Percentiles rank a stretch among this genome's conserved stretches.
Conservation (phyloP, 37 sponge, comb jelly and placozoan genomes). For the Tethya wilhelma region DNA sequence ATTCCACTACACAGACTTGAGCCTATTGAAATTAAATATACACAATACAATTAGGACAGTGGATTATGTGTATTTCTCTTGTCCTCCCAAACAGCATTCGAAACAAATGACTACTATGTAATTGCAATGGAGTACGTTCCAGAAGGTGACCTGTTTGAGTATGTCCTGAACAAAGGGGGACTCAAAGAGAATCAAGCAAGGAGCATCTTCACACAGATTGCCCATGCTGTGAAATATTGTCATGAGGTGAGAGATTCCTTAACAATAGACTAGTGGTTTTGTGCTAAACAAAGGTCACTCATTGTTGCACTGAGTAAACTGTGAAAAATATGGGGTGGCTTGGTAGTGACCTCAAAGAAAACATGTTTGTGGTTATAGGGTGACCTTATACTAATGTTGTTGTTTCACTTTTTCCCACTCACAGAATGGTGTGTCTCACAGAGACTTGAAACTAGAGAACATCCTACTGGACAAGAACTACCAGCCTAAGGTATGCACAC, state of each 20-base stretch:
- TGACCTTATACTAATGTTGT: background rate
- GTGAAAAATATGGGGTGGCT: background rate
- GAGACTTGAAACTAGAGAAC: slow-evolving; percentile 80
- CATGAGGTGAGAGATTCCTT: background rate
- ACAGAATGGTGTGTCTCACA: slow-evolving; percentile 62
- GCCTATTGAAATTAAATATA: background rate
- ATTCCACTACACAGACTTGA: background rate
- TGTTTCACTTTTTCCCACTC: background rate
- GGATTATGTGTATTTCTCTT: background rate
- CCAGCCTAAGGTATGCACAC: slow-evolving; percentile 50
- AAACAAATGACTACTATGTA: slow-evolving; percentile 1
- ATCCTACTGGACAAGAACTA: slow-evolving; percentile 59
- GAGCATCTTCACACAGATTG: slow-evolving; percentile 33
- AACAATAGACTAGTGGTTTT: no score
- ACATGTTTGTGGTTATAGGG: background rate
- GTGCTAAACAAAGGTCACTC: no score
- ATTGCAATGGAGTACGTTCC: slow-evolving; percentile 55
- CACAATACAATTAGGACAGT: background rate
- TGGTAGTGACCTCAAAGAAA: background rate
- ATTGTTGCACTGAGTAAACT: background rate
- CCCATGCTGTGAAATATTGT: slow-evolving; percentile 30
- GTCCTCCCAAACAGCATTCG: slow-evolving; percentile 18
- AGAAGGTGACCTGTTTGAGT: slow-evolving; percentile 46
- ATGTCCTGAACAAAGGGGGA: slow-evolving; percentile 21
- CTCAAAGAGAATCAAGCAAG: slow-evolving; percentile 27